Evolutionary conservation across 2,888 invertebrate species (phyloP).

Genomic region (Eucera pruinosa): DNA sequence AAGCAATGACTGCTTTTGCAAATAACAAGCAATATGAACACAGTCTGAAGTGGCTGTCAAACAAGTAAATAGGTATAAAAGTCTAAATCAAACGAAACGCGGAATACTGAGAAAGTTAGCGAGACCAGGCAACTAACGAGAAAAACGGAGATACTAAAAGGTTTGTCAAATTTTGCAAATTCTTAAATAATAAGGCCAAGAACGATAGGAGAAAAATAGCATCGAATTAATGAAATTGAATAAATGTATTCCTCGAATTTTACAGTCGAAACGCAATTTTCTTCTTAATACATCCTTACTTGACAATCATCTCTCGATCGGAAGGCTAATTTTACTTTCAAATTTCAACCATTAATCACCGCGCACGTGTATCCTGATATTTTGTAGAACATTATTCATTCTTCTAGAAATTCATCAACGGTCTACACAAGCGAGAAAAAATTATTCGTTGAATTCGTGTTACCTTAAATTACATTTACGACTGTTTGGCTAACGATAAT

Average conservation of each 20-base stretch:
- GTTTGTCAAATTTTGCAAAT: background rate
- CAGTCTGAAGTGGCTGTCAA: background rate
- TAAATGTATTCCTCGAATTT: background rate
- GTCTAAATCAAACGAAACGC: conserved; percentile 16
- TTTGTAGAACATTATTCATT: background rate
- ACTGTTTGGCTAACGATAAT: no score
- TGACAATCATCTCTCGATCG: no score
- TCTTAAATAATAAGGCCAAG: background rate
- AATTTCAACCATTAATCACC: background rate
- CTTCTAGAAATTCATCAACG: background rate
- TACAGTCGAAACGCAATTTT: no score
- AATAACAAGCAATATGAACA: conserved; percentile 14
- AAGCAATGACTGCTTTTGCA: conserved; percentile 20
- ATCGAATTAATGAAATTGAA: background rate
- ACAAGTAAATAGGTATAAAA: background rate
- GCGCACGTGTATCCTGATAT: background rate
- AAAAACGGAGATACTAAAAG: background rate
- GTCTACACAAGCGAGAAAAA: background rate
- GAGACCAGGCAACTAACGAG: background rate
- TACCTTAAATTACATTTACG: background rate
- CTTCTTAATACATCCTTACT: no score
- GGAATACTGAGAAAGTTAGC: conserved; percentile 3
- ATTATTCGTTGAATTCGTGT: background rate
- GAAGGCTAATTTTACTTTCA: background rate
- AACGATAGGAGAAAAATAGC: background rate